Evolutionary conservation across 2,888 invertebrate genomes (phyloP).

Genomic region (Thelaira solivaga): DNA sequence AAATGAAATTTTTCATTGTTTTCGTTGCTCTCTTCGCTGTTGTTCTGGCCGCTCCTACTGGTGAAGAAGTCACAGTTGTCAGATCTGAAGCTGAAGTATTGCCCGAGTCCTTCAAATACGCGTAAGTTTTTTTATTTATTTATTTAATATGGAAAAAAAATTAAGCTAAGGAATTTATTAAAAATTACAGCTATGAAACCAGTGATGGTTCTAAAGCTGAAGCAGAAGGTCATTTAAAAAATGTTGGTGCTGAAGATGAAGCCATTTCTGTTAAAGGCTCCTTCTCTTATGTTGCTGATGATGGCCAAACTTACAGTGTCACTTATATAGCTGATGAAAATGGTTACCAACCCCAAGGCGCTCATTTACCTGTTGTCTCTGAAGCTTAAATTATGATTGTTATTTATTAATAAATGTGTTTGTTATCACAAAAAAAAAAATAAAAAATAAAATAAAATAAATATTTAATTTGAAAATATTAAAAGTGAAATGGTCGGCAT

Average conservation of each 20-base stretch:
- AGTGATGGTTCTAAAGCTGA: constrained; percentile 66
- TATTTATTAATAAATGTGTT: constrained; percentile 33
- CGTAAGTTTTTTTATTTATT: constrained; percentile 77
- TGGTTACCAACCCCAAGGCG: constrained; percentile 77
- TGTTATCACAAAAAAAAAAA: too few relatives aligned
- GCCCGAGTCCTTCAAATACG: constrained; percentile 76
- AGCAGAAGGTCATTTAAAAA: constrained; percentile 65
- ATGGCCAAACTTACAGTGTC: constrained; percentile 74
- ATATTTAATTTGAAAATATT: too few relatives aligned
- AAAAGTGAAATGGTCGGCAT: too few relatives aligned
- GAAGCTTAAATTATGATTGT: constrained; percentile 48
- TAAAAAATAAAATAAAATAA: too few relatives aligned
- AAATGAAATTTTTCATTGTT: too few relatives aligned
- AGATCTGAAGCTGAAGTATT: constrained; percentile 79
- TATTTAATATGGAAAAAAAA: not conserved
- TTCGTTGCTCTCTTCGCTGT: too few relatives aligned
- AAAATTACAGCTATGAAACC: constrained; percentile 61
- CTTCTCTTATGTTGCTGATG: constrained; percentile 65
- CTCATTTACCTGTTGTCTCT: constrained; percentile 67
- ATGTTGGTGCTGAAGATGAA: constrained; percentile 64
- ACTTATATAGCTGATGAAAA: constrained; percentile 79
- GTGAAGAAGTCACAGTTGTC: constrained; percentile 66
- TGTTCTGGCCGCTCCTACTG: constrained; percentile 58
- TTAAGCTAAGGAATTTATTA: not conserved
- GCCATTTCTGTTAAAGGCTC: constrained; percentile 67